phyloP scores from a whole-genome alignment of 2,113 vertebrate species.

The Laterallus jamaicensis region DNA sequence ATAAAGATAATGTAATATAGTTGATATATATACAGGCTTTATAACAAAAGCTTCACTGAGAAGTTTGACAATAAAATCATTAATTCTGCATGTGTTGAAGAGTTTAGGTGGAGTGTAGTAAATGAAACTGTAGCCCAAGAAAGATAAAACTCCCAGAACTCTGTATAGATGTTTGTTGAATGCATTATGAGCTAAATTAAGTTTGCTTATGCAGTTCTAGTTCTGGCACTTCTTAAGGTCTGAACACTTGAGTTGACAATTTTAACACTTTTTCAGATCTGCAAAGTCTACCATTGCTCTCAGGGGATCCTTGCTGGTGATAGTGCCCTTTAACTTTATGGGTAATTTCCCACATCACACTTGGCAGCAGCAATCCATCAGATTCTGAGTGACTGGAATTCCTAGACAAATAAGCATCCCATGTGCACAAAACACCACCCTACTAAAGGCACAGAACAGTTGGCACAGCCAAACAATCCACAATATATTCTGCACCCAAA shows the following conservation, averaged over 20 bases:
- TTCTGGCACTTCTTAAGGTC: background rate
- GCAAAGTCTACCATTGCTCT: background rate
- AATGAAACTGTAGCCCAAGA: background rate
- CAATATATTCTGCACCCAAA: background rate
- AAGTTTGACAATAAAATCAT: background rate
- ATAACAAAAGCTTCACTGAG: background rate
- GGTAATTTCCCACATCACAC: background rate
- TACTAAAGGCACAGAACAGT: background rate
- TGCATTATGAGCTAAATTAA: background rate
- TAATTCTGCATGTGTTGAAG: background rate
- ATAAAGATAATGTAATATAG: constrained; percentile 37
- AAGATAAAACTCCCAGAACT: background rate
- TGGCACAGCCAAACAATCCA: background rate
- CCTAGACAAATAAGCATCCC: background rate
- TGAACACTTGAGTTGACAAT: accelerated
- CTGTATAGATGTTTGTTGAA: background rate
- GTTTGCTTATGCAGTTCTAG: background rate
- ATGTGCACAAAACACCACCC: background rate
- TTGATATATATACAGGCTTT: background rate
- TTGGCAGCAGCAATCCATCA: background rate
- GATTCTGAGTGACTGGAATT: background rate
- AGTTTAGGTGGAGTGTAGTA: background rate
- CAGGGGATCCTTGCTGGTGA: background rate
- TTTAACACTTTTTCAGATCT: background rate
- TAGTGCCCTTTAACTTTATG: background rate